These are phyloP conservation scores for Tetropium fuscum DNA, from an alignment of 2,888 invertebrate species.

Conservation along the genomic window DNA sequence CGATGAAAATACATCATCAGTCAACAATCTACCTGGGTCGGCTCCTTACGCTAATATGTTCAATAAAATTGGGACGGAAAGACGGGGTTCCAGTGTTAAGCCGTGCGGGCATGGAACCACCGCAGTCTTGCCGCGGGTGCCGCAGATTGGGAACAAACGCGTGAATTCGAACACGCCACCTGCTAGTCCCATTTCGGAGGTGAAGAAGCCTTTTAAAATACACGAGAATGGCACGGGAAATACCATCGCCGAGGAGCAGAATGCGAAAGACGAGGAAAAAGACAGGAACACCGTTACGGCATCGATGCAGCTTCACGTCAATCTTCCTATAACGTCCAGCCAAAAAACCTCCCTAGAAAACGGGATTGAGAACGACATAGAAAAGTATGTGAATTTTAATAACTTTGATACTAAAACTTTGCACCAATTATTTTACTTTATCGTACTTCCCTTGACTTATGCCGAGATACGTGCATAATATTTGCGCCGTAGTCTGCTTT, in stretches of 20 bases:
- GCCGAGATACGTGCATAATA: too few relatives aligned
- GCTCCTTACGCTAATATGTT: slow-evolving; percentile 47
- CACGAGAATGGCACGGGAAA: slow-evolving; percentile 34
- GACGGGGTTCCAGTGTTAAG: slow-evolving; percentile 52
- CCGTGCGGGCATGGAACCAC: slow-evolving; percentile 64
- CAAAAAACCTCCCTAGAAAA: not conserved
- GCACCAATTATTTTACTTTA: too few relatives aligned
- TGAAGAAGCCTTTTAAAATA: slow-evolving; percentile 48
- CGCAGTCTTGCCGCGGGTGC: slow-evolving; percentile 59
- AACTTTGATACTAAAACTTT: not conserved
- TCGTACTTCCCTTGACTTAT: too few relatives aligned
- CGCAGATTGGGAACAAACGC: slow-evolving; percentile 45
- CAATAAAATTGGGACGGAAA: slow-evolving; percentile 28
- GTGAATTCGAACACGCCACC: slow-evolving; percentile 55
- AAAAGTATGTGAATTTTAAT: slow-evolving; percentile 9
- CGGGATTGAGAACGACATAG: slow-evolving; percentile 9
- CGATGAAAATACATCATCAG: slow-evolving; percentile 23
- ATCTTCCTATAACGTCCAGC: slow-evolving; percentile 30
- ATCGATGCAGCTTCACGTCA: slow-evolving; percentile 39
- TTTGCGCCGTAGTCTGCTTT: too few relatives aligned
- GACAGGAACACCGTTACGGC: slow-evolving; percentile 39
- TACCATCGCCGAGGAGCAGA: not conserved
- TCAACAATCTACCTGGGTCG: slow-evolving; percentile 26
- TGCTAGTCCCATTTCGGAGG: slow-evolving; percentile 58
- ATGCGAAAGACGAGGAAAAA: slow-evolving; percentile 1